These are phyloP conservation scores for Oryzias dopingdopingensis DNA, from an alignment of 2,797 vertebrate genomes.

Conservation along the genomic window DNA sequence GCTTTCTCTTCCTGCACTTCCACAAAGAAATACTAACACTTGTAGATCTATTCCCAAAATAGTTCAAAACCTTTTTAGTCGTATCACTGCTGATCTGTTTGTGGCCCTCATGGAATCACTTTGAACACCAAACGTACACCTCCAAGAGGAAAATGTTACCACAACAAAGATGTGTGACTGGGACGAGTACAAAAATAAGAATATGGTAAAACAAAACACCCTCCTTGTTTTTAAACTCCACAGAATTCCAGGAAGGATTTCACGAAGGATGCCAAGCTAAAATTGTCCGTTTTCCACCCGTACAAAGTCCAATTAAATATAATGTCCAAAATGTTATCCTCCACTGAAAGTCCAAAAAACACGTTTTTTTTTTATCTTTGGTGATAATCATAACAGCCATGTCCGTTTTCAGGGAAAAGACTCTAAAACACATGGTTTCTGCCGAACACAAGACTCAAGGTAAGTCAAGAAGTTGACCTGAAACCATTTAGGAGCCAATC, in stretches of 20 bases:
- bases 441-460: too few relatives aligned
- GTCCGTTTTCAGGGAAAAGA: conserved; percentile 3
- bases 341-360: not conserved
- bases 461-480: too few relatives aligned
- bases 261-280: conserved; percentile 6
- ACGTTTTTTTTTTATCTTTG: not conserved
- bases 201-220: not conserved
- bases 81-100: not conserved
- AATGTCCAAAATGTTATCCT: conserved; percentile 2
- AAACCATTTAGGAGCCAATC: too few relatives aligned
- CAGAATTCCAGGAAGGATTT: conserved; percentile 11
- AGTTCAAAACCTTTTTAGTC: not conserved
- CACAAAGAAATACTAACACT: not conserved
- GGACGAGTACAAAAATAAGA: conserved; percentile 15
- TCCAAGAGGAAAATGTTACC: conserved; percentile 20
- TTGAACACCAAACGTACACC: conserved; percentile 9
- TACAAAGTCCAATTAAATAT: not conserved
- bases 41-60: not conserved
- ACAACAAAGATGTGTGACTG: conserved; percentile 24
- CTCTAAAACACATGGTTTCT: not conserved
- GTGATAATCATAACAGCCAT: conserved; percentile 6
- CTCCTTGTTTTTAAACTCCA: conserved; percentile 3
- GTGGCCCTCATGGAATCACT: conserved; percentile 25
- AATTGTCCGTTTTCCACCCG: conserved; percentile 4
- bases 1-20: not conserved